Conservation (phyloP, 64 coral and sea anemone genomes). For the Anthopleura sola region DNA sequence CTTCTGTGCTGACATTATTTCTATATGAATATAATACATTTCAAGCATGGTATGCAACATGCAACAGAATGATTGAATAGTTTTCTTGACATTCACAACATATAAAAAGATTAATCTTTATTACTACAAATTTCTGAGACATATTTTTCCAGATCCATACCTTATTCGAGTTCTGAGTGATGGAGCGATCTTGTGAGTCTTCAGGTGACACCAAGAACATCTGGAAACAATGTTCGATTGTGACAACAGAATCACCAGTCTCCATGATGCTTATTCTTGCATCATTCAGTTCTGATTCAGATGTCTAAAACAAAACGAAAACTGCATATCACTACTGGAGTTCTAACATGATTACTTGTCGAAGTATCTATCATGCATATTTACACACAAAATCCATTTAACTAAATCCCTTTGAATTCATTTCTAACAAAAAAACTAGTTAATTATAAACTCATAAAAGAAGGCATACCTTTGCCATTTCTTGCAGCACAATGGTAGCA, state of each 20-base stretch:
- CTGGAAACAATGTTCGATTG: not conserved
- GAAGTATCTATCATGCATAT: not conserved
- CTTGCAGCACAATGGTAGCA: slow-evolving; percentile 67
- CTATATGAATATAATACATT: too few relatives aligned
- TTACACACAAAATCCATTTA: not conserved
- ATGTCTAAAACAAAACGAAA: not conserved
- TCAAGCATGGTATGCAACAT: too few relatives aligned
- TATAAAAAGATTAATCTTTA: too few relatives aligned
- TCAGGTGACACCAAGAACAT: not conserved
- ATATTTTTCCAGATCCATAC: not conserved
- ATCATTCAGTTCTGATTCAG: slow-evolving; percentile 24
- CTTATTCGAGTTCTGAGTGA: not conserved
- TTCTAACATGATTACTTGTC: not conserved
- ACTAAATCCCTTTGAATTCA: too few relatives aligned
- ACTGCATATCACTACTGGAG: not conserved
- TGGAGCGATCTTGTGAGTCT: slow-evolving; percentile 4
- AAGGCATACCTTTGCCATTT: slow-evolving; percentile 64
- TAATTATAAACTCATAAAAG: too few relatives aligned
- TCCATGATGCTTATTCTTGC: not conserved
- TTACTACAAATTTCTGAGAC: too few relatives aligned
- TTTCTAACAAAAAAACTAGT: too few relatives aligned
- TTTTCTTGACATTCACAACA: too few relatives aligned
- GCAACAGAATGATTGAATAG: too few relatives aligned
- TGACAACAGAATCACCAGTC: not conserved
- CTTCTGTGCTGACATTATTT: too few relatives aligned